Conservation (phyloP, 2,888 invertebrate genomes). For the Nomada ferruginata region DNA sequence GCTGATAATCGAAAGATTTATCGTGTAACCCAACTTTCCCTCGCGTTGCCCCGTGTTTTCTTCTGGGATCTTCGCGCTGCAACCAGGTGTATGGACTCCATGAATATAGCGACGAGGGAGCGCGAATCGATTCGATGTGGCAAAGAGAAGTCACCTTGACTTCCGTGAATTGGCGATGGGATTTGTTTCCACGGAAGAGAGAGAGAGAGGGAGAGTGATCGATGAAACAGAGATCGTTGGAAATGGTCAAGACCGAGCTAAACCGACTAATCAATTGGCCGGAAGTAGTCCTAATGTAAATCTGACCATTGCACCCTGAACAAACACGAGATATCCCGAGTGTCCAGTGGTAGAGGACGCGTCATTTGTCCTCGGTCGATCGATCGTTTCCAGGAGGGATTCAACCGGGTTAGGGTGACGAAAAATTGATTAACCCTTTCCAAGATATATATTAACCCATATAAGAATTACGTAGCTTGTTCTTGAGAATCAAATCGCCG, state of each 20-base stretch:
- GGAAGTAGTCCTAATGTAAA: slow-evolving; percentile 72
- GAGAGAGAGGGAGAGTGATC: slow-evolving; percentile 35
- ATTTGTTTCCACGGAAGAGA: slow-evolving; percentile 16
- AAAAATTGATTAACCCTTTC: slow-evolving; percentile 4
- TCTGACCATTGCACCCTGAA: slow-evolving; percentile 50
- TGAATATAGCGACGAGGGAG: background rate
- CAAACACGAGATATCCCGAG: slow-evolving; percentile 62
- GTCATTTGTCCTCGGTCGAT: slow-evolving; percentile 64
- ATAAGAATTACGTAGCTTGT: too few relatives aligned
- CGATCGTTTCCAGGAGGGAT: slow-evolving; percentile 26
- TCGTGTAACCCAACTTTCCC: background rate
- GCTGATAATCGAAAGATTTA: slow-evolving; percentile 19
- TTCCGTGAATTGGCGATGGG: background rate
- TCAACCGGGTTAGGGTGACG: background rate
- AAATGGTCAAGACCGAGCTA: slow-evolving; percentile 27
- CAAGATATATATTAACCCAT: background rate
- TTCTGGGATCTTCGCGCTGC: background rate
- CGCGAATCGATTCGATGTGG: background rate
- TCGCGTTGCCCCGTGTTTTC: background rate
- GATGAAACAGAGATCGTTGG: slow-evolving; percentile 50
- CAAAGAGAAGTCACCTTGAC: slow-evolving; percentile 5
- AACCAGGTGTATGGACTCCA: too few relatives aligned
- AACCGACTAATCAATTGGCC: slow-evolving; percentile 69
- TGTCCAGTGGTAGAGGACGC: slow-evolving; percentile 34
- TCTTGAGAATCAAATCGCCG: background rate